A percentile compares a stretch with the other conserved stretches of the same genome.
phyloP scores from a whole-genome alignment of 2,113 vertebrate genomes.

The Zosterops borbonicus region DNA sequence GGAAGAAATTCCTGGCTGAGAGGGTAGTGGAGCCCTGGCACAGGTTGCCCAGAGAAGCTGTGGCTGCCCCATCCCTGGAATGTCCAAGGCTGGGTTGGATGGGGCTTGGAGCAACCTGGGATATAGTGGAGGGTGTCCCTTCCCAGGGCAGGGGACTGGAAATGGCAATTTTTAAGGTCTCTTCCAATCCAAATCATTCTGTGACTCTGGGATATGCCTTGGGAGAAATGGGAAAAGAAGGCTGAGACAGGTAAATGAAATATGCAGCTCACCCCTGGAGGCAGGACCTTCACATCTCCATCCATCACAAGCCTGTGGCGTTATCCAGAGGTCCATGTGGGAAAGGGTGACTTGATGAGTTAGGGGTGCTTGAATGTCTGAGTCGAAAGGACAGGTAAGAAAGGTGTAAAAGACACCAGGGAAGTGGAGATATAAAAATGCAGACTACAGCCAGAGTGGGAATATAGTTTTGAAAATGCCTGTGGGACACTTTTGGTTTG shows the following conservation, averaged over 20 bases:
- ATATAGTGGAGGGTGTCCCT: rapidly evolving
- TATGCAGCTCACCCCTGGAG: not conserved
- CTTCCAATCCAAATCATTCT: not conserved
- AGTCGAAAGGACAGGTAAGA: not conserved
- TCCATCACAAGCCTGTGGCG: not conserved
- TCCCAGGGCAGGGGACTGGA: not conserved
- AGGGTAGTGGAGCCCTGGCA: not conserved
- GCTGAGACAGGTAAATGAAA: not conserved
- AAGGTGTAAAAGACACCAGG: not conserved
- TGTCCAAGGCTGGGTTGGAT: not conserved
- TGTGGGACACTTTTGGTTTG: not conserved
- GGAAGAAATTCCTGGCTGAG: not conserved
- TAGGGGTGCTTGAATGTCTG: not conserved
- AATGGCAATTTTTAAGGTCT: not conserved
- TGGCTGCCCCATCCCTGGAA: not conserved
- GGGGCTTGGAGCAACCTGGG: not conserved
- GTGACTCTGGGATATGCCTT: not conserved
- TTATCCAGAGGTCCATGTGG: not conserved
- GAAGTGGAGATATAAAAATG: not conserved
- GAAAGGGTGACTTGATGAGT: not conserved
- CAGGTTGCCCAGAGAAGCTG: not conserved
- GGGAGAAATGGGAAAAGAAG: not conserved
- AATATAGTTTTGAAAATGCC: not conserved
- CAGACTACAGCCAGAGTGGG: not conserved
- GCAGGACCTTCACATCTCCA: not conserved